phyloP scores from a whole-genome alignment of 2,113 vertebrate genomes.

The Colius striatus region DNA sequence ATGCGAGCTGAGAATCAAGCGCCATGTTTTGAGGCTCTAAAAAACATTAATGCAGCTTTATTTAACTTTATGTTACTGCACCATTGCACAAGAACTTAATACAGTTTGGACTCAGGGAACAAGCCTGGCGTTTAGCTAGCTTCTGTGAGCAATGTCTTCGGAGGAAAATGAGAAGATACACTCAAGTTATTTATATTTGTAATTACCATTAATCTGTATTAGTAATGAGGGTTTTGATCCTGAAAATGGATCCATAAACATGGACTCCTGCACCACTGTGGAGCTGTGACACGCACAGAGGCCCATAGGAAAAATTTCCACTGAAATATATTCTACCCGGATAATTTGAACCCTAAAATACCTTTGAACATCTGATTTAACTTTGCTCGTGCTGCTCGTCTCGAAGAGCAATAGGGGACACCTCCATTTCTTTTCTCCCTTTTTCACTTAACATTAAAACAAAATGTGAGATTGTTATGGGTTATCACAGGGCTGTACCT shows the following conservation, averaged over 20 bases:
- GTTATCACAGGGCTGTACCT: not conserved
- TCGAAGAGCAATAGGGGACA: not conserved
- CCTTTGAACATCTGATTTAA: slow-evolving; percentile 41
- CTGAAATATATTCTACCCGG: slow-evolving; percentile 21
- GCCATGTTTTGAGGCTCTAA: not conserved
- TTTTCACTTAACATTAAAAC: not conserved
- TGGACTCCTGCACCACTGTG: not conserved
- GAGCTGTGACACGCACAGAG: slow-evolving; percentile 50
- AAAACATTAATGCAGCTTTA: slow-evolving; percentile 45
- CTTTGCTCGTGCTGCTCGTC: not conserved
- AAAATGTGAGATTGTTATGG: not conserved
- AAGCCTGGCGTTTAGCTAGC: slow-evolving; percentile 48
- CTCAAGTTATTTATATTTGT: slow-evolving; percentile 66
- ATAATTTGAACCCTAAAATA: slow-evolving; percentile 33
- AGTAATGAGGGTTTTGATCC: slow-evolving; percentile 67
- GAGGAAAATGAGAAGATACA: slow-evolving; percentile 59
- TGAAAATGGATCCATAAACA: slow-evolving; percentile 69
- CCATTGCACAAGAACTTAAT: slow-evolving; percentile 47
- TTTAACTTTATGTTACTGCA: slow-evolving; percentile 47
- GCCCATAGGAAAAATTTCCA: slow-evolving; percentile 58
- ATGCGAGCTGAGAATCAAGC: slow-evolving; percentile 26
- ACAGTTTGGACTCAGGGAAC: slow-evolving; percentile 53
- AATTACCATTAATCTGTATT: slow-evolving; percentile 70
- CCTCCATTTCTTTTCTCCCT: not conserved
- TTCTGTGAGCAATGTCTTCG: slow-evolving; percentile 52